phyloP scores from a whole-genome alignment of 2,888 invertebrate genomes.

The Synergus itoensis region DNA sequence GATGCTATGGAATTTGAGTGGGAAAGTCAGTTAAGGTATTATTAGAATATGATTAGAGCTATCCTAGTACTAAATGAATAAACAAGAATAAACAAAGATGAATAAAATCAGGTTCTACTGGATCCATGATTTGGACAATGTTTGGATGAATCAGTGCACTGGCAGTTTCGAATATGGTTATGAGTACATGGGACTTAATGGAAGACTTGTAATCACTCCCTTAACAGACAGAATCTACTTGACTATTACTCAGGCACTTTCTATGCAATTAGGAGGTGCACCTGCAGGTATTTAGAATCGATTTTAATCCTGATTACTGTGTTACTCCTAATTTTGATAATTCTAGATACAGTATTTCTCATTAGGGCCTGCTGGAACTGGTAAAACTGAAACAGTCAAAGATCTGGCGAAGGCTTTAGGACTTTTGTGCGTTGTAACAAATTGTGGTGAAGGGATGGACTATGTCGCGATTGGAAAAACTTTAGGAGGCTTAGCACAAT shows the following conservation, averaged over 20 bases:
- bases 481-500: conserved; percentile 88
- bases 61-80: neutral
- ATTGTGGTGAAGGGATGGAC: conserved; percentile 97
- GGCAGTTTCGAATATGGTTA: conserved; percentile 95
- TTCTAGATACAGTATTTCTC: neutral
- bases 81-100: neutral
- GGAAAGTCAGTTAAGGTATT: conserved; percentile 91
- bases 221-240: conserved; percentile 95
- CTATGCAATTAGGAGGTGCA: conserved; percentile 94
- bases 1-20: conserved; percentile 93
- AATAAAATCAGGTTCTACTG: conserved; percentile 85
- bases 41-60: neutral
- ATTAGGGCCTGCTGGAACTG: conserved; percentile 87
- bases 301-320: neutral
- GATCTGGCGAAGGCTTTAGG: conserved; percentile 95
- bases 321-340: neutral
- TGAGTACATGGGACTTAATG: conserved; percentile 97
- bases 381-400: conserved; percentile 95
- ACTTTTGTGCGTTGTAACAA: conserved; percentile 90
- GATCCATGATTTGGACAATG: conserved; percentile 88
- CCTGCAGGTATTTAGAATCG: conserved; percentile 83
- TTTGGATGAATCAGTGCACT: conserved; percentile 91
- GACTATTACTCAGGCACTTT: conserved; percentile 94
- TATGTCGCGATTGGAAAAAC: conserved; percentile 89
- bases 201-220: conserved; percentile 94